Evolutionary conservation across 2,888 invertebrate genomes (phyloP).

Genomic region (Sphinx pinastri): DNA sequence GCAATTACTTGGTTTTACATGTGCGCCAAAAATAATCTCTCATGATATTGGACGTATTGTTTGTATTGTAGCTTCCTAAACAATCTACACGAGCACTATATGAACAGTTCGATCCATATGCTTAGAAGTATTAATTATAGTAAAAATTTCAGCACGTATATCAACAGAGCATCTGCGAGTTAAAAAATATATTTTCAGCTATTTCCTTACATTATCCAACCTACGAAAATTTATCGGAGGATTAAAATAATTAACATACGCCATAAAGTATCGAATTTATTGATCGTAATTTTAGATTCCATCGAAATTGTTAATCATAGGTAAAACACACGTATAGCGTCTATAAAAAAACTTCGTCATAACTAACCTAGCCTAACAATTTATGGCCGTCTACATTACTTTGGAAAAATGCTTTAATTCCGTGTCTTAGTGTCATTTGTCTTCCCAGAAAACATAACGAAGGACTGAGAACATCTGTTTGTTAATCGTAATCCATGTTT

Average conservation of each 20-base stretch:
- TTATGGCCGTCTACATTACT: not conserved
- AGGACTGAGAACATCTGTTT: not conserved
- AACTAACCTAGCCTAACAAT: constrained; percentile 30
- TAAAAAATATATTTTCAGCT: not conserved
- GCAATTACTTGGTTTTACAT: no score
- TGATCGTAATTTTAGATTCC: constrained; percentile 3
- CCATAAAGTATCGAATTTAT: constrained; percentile 18
- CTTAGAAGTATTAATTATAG: constrained; percentile 5
- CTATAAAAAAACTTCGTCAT: not conserved
- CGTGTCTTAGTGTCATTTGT: not conserved
- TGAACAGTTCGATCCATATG: not conserved
- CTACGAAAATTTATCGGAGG: not conserved
- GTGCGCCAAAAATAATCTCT: not conserved
- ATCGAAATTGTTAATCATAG: constrained; percentile 1
- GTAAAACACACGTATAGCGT: not conserved
- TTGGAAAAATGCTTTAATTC: not conserved
- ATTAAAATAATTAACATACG: constrained; percentile 3
- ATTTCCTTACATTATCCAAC: not conserved
- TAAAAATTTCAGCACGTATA: not conserved
- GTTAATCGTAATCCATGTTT: no score
- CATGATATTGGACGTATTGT: not conserved
- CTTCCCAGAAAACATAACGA: not conserved
- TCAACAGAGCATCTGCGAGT: constrained; percentile 8
- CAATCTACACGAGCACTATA: not conserved
- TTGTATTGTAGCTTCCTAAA: not conserved